Conservation (phyloP, 2,797 vertebrate genomes). For the Aplochiton taeniatus region DNA sequence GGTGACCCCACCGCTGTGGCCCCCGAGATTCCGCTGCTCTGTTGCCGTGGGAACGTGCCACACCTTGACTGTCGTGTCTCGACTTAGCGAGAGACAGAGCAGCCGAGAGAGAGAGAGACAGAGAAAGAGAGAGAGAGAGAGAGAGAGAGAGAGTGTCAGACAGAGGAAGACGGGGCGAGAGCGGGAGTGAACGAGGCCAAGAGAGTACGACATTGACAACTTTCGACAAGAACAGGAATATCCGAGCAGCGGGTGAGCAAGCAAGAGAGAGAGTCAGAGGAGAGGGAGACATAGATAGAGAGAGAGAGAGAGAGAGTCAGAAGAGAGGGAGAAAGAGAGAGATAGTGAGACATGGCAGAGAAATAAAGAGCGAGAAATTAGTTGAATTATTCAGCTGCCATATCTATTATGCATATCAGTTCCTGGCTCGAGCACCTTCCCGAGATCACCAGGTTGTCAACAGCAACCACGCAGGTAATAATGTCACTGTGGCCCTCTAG, state of each 20-base stretch:
- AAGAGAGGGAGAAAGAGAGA: slow-evolving; percentile 10
- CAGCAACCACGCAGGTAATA: slow-evolving; percentile 76
- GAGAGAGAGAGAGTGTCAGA: not conserved
- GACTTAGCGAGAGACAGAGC: slow-evolving; percentile 54
- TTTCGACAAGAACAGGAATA: not conserved
- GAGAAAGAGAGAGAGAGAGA: not conserved
- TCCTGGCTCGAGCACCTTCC: slow-evolving; percentile 71
- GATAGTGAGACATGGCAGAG: slow-evolving; percentile 18
- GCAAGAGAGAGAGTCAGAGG: slow-evolving; percentile 36
- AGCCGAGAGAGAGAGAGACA: not conserved
- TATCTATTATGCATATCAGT: slow-evolving; percentile 55
- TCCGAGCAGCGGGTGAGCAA: slow-evolving; percentile 23
- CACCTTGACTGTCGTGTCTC: slow-evolving; percentile 82
- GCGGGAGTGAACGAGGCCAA: not conserved
- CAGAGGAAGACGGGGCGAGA: not conserved
- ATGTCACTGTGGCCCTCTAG: slow-evolving; percentile 83
- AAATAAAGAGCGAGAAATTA: slow-evolving; percentile 53
- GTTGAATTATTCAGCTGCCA: slow-evolving; percentile 58
- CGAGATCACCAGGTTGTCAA: slow-evolving; percentile 81
- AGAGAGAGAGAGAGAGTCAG: slow-evolving; percentile 35
- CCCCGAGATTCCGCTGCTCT: slow-evolving; percentile 80
- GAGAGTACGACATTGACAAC: slow-evolving; percentile 15
- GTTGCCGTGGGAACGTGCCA: slow-evolving; percentile 83
- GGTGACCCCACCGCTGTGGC: slow-evolving; percentile 80
- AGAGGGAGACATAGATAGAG: slow-evolving; percentile 21